These are phyloP conservation scores for Petrolisthes manimaculis DNA, from an alignment of 2,888 invertebrate species.

Conservation along the genomic window DNA sequence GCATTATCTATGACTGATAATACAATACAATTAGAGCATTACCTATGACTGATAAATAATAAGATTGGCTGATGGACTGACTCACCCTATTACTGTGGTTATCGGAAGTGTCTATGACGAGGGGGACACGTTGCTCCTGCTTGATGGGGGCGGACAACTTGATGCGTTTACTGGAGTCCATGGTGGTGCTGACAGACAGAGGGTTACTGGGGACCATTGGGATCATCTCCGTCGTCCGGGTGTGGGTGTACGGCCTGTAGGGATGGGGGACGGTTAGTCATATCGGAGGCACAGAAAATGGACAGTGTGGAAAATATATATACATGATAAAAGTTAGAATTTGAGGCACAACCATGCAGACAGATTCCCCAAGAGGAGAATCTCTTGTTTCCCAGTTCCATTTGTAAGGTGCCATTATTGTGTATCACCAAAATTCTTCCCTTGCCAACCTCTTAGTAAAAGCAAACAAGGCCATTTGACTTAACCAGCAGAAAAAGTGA, in stretches of 20 bases:
- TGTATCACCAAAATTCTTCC: no score
- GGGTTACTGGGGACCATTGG: slow-evolving; percentile 38
- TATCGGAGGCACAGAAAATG: neutral
- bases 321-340: no score
- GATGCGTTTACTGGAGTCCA: slow-evolving; percentile 65
- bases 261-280: neutral
- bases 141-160: slow-evolving; percentile 56
- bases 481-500: no score
- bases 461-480: no score
- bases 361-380: no score
- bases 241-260: slow-evolving; percentile 51
- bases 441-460: no score
- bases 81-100: slow-evolving; percentile 62
- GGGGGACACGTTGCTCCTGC: slow-evolving; percentile 51
- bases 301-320: neutral
- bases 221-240: slow-evolving; percentile 48
- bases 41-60: neutral
- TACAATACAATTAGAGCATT: neutral
- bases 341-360: no score
- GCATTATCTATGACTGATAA: neutral
- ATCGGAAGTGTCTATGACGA: slow-evolving; percentile 64
- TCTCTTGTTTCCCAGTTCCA: no score
- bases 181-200: slow-evolving; percentile 55
- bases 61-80: neutral
- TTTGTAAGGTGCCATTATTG: no score